Evolutionary conservation across 2,113 vertebrate species (phyloP).

Genomic region (Epinephelus moara): DNA sequence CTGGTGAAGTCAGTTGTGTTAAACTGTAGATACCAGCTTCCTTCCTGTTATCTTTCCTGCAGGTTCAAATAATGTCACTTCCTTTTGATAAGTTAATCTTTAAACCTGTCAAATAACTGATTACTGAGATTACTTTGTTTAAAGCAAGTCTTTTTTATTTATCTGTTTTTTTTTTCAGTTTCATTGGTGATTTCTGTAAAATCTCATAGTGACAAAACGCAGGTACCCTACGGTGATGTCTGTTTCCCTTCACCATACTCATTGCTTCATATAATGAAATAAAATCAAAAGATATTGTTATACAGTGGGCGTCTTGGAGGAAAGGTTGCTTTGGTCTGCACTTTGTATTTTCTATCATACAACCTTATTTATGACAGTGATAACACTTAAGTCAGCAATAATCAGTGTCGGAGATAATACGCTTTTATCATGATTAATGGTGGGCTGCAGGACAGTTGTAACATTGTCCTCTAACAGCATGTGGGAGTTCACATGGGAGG

Average conservation of each 20-base stretch:
- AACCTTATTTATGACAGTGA: slow-evolving; percentile 12
- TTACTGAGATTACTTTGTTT: neutral
- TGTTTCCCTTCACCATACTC: too few relatives aligned
- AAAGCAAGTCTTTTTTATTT: neutral
- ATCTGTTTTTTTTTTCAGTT: too few relatives aligned
- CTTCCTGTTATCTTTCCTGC: neutral
- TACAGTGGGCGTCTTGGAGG: neutral
- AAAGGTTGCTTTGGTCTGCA: slow-evolving; percentile 10
- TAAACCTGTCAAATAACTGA: neutral
- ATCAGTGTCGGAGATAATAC: slow-evolving; percentile 21
- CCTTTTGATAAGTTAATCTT: neutral
- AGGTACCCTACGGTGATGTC: neutral
- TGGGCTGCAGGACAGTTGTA: neutral
- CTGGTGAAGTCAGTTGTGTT: neutral
- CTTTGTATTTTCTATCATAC: slow-evolving; percentile 32
- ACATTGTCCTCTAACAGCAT: neutral
- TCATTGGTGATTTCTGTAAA: neutral
- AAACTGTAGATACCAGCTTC: neutral
- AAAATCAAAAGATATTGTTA: too few relatives aligned
- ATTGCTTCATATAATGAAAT: too few relatives aligned
- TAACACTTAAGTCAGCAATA: neutral
- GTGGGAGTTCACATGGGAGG: too few relatives aligned
- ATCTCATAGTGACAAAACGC: too few relatives aligned
- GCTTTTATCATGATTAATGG: slow-evolving; percentile 2
- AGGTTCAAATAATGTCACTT: neutral